These are phyloP conservation scores for Zaprionus vittiger DNA, from an alignment of 1,140 invertebrate genomes.

Conservation along the genomic window DNA sequence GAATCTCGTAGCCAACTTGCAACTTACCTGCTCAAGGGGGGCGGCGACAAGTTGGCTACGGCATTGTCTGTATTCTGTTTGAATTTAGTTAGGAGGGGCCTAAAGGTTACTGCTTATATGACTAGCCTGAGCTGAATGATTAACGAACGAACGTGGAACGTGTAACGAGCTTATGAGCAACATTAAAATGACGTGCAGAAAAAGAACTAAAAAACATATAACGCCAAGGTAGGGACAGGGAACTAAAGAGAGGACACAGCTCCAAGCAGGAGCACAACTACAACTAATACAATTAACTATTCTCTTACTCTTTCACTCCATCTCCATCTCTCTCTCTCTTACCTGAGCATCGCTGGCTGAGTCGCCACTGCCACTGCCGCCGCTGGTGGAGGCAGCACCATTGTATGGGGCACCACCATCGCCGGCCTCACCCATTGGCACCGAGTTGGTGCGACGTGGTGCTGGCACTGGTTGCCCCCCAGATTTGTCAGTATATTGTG, in stretches of 20 bases:
- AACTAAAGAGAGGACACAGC: background rate
- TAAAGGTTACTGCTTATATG: conserved; percentile 28
- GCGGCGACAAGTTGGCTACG: conserved; percentile 32
- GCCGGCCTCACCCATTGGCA: conserved; percentile 69
- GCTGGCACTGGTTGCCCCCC: conserved; percentile 84
- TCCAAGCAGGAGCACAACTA: conserved; percentile 40
- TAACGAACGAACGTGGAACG: conserved; percentile 35
- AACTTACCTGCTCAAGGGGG: conserved; percentile 43
- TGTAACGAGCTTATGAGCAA: conserved; percentile 67
- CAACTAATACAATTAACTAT: conserved; percentile 5
- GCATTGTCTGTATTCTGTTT: background rate
- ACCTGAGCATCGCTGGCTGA: conserved; percentile 71
- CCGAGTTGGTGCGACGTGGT: conserved; percentile 83
- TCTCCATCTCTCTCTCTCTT: conserved; percentile 37
- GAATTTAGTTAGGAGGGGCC: conserved; percentile 16
- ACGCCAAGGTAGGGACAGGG: conserved; percentile 3
- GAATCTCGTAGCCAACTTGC: conserved; percentile 20
- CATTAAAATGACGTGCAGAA: conserved; percentile 73
- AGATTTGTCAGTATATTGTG: conserved; percentile 69
- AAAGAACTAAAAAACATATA: conserved; percentile 43
- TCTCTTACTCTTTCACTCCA: background rate
- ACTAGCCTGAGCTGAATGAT: conserved; percentile 62
- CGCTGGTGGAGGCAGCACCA: conserved; percentile 63
- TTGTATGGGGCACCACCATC: conserved; percentile 54
- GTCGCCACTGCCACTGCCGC: conserved; percentile 57